Percentiles rank a stretch among this genome's conserved stretches.
Conservation (phyloP, 2,113 vertebrate species). For the Saiga tatarica region DNA sequence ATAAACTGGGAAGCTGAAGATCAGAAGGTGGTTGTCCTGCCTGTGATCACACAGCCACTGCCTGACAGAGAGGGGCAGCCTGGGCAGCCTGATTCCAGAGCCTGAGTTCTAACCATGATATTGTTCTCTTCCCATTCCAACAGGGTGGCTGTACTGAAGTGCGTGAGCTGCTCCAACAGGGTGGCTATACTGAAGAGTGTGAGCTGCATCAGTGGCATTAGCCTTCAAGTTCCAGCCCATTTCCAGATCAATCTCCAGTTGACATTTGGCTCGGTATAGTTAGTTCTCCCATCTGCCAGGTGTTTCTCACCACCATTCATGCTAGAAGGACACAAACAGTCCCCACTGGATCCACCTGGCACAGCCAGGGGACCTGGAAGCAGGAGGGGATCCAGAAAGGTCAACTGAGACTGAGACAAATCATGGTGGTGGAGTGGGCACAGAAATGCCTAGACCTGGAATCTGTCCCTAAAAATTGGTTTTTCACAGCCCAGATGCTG, state of each 20-base stretch:
- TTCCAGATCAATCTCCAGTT: background rate
- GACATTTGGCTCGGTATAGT: background rate
- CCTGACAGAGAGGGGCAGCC: background rate
- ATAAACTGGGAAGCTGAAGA: background rate
- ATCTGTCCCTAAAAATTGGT: background rate
- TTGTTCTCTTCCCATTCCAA: background rate
- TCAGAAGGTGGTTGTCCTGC: background rate
- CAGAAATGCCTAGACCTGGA: background rate
- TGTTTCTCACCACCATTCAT: background rate
- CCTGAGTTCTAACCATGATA: background rate
- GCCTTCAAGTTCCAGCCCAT: background rate
- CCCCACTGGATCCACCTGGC: background rate
- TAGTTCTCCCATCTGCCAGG: background rate
- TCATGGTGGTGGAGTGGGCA: background rate
- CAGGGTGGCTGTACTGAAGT: too few species aligned
- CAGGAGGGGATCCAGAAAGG: background rate
- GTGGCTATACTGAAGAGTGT: fast-evolving
- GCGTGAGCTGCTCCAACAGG: background rate
- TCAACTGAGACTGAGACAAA: background rate
- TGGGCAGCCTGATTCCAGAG: background rate
- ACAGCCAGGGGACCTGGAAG: background rate
- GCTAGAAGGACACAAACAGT: background rate
- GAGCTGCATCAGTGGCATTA: background rate
- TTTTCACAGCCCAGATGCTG: background rate
- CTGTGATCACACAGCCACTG: background rate